Evolutionary conservation across 2,888 invertebrate genomes (phyloP), one percentile per base, ranked within the genome.

Genomic region (Exephanes ischioxanthus): DNA sequence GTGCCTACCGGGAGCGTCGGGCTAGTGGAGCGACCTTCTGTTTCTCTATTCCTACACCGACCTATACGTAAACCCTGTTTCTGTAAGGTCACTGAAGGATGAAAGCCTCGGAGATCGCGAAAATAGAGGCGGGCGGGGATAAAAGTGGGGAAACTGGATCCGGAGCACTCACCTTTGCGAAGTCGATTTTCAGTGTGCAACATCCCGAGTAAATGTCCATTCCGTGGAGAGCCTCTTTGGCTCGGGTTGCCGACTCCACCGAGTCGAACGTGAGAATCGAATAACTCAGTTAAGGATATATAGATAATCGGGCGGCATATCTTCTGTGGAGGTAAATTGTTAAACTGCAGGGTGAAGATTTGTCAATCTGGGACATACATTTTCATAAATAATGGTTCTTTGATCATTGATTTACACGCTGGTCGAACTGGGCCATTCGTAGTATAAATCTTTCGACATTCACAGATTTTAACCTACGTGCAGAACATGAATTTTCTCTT

Each of bases 181-280:
- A 99, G 95, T 99, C 99, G 94, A 99, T 99, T 96, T 99, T 99
- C 92, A 99, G 96, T 88, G 99, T 99, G 95, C 99, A 99, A 95
- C 99, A 99, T 88, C 99, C 99, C 70, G 99, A 99, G 95, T 99
- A 99, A 93, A 99, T 99, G 95, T 99, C 99, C 87, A 99, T 99
- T 89, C 99, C 99, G 95, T 99, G 98, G 90, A 99, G 96, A 86
- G 97, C 97, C 91, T 99, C 98, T 94, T 99, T 99, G 87, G 99
- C 99, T 93, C 98, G 95, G 90, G 98, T 97, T 83, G 99, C 99
- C 14, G 98, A 97, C 92, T 99, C 99, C 91, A 98, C 95, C 92
- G 96, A 97, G 94, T 99, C 99, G 95, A 99, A 99, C 95, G 96
- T 97, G 92, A 94, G 95, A 96, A 96, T 41, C 96, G 96, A 94